These are phyloP conservation scores for Wasmannia auropunctata DNA, from an alignment of 1,140 invertebrate genomes.

Conservation along the genomic window DNA sequence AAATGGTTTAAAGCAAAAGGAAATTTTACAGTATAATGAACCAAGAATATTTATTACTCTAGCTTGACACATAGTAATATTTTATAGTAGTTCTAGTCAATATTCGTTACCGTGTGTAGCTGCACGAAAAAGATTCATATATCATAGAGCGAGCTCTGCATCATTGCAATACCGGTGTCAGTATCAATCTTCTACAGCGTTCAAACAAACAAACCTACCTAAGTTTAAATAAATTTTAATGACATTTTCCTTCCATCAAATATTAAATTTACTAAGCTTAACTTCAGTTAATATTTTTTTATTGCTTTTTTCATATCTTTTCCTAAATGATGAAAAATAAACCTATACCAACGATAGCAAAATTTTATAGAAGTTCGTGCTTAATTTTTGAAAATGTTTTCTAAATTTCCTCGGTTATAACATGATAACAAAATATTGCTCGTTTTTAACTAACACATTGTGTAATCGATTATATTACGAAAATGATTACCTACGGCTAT, in stretches of 20 bases:
- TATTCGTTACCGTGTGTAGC: constrained; percentile 63
- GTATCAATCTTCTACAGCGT: neutral
- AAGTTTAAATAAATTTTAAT: neutral
- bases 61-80: constrained; percentile 45
- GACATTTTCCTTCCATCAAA: neutral
- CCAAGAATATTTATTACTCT: constrained; percentile 37
- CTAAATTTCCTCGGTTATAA: neutral
- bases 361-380: neutral
- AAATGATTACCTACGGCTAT: neutral
- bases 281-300: neutral
- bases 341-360: neutral
- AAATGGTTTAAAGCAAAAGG: neutral
- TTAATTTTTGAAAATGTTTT: neutral
- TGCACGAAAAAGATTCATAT: constrained; percentile 45
- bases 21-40: constrained; percentile 38
- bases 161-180: neutral
- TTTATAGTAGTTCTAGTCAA: constrained; percentile 44
- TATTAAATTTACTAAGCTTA: neutral
- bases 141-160: constrained; percentile 15
- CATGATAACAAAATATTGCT: neutral
- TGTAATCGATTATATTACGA: neutral
- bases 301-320: neutral
- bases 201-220: neutral
- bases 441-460: neutral
- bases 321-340: neutral